Conservation (phyloP, 2,888 invertebrate genomes). For the Rhorus exstirpatorius region DNA sequence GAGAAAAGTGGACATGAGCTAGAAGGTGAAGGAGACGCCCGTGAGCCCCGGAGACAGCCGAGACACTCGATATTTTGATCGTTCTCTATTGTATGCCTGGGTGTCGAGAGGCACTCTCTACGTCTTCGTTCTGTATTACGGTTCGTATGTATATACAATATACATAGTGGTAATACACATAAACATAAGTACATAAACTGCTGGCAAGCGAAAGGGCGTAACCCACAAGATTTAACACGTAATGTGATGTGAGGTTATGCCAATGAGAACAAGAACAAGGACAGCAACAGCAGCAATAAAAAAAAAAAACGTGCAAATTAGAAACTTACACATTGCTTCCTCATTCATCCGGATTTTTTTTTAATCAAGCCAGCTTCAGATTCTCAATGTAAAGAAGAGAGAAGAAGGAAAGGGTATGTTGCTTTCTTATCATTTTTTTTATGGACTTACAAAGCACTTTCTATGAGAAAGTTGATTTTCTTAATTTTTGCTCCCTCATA, state of each 20-base stretch:
- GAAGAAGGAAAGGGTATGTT: too few relatives aligned
- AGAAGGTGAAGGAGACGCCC: conserved; percentile 33
- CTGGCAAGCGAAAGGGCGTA: background rate
- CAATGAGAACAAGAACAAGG: conserved; percentile 8
- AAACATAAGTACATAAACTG: background rate
- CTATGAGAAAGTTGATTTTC: too few relatives aligned
- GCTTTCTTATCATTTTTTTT: too few relatives aligned
- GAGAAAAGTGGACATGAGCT: conserved; percentile 67
- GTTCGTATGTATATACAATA: conserved; percentile 5
- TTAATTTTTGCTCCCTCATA: too few relatives aligned
- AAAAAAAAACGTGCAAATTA: too few relatives aligned
- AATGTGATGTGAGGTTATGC: background rate
- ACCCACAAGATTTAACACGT: background rate
- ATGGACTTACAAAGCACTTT: too few relatives aligned
- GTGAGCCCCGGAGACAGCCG: conserved; percentile 59
- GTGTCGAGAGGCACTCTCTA: conserved; percentile 62
- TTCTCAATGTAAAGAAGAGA: too few relatives aligned
- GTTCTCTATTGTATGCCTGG: conserved; percentile 67
- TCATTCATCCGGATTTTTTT: too few relatives aligned
- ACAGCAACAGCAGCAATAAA: background rate
- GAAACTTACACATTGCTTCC: too few relatives aligned
- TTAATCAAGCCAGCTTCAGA: too few relatives aligned
- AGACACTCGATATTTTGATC: conserved; percentile 72
- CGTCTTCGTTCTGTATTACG: conserved; percentile 27
- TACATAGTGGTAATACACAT: conserved; percentile 21